Evolutionary conservation across 2,113 vertebrate genomes (phyloP).

Genomic region (Accipiter virgatus): DNA sequence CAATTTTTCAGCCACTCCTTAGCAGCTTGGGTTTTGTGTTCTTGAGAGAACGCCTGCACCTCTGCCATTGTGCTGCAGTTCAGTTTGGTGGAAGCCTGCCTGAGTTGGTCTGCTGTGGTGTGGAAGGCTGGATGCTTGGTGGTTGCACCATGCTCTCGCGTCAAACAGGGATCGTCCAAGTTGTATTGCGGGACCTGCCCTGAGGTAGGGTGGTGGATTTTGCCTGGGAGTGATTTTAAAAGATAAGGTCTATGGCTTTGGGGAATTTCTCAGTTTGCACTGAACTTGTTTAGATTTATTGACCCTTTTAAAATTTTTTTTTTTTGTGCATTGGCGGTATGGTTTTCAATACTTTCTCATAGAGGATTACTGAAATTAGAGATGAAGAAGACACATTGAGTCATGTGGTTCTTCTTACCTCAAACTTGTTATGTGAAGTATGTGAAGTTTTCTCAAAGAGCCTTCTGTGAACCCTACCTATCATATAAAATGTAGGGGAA

Average conservation of each 20-base stretch:
- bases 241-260: not conserved
- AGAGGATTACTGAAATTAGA: not conserved
- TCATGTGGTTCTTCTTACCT: not conserved
- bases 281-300: not conserved
- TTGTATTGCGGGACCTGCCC: not conserved
- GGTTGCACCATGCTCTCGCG: not conserved
- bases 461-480: not conserved
- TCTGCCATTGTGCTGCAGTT: not conserved
- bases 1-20: not conserved
- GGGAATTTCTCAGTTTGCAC: not conserved
- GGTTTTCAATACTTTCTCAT: not conserved
- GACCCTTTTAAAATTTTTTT: not conserved
- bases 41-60: not conserved
- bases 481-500: not conserved
- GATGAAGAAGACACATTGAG: not conserved
- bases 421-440: not conserved
- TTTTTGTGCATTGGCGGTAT: not conserved
- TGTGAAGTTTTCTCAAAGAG: rapidly evolving
- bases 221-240: not conserved
- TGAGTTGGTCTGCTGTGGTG: not conserved
- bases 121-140: not conserved
- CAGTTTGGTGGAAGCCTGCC: not conserved
- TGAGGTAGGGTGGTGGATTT: not conserved
- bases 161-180: not conserved
- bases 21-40: not conserved